These are phyloP conservation scores for Ditylenchus dipsaci DNA, from an alignment of 1,140 invertebrate species.

Conservation along the genomic window DNA sequence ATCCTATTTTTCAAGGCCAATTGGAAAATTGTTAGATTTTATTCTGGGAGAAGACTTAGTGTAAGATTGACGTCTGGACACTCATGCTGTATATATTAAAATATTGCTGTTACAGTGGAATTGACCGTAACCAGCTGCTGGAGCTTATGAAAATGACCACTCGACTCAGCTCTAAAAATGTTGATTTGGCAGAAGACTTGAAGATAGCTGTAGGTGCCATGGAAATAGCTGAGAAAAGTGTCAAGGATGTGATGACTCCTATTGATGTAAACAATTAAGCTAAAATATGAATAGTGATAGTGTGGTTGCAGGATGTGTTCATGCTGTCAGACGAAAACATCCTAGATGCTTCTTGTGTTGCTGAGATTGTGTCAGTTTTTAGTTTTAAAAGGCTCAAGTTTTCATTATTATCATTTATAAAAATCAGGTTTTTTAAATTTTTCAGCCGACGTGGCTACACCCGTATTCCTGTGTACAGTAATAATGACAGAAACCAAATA, in stretches of 20 bases:
- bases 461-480: conserved; percentile 79
- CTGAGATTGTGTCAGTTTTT: conserved; percentile 73
- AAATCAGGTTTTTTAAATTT: too few relatives aligned
- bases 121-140: conserved; percentile 88
- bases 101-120: conserved; percentile 70
- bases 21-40: conserved; percentile 80
- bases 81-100: too few relatives aligned
- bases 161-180: conserved; percentile 28
- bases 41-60: conserved; percentile 81
- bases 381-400: too few relatives aligned
- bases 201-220: conserved; percentile 64
- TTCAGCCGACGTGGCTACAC: conserved; percentile 76
- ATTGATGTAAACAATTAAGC: conserved; percentile 60
- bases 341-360: conserved; percentile 69
- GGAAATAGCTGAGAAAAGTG: conserved; percentile 61
- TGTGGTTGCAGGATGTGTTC: conserved; percentile 59
- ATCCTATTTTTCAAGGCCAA: conserved; percentile 63
- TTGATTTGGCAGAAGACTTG: conserved; percentile 59
- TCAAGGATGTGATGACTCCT: conserved; percentile 62
- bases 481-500: conserved; percentile 72
- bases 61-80: conserved; percentile 71
- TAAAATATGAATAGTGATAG: background rate
- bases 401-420: too few relatives aligned
- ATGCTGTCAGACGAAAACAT: conserved; percentile 61
- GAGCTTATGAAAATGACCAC: conserved; percentile 78